Base-by-base conservation (phyloP, 2,797 vertebrate species). In the Acipenser transmontanus region DNA sequence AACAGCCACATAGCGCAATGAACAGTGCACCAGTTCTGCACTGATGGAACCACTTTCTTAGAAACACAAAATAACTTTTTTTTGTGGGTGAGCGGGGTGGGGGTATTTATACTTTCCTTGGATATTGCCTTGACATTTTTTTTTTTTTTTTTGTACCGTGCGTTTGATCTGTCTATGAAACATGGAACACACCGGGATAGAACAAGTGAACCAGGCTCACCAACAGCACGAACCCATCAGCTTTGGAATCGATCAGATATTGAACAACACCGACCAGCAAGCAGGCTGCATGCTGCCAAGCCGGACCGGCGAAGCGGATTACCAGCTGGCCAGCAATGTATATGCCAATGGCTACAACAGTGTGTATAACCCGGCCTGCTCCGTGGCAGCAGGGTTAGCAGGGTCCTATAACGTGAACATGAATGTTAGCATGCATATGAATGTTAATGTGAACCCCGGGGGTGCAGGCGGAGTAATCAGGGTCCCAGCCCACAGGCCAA, bases 191-290 rank as follows among this genome's bases (percentile, higher is more conserved):
- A 87, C 88, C 49, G 92, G 87, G 7, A 90, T 93, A 74, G 90
- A 91, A 75, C 88, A 92, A 73, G 90, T 89, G 79, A 88, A 80
- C 78, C 88, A 88, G 74, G 91, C 89, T 52, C 91, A 91, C 80
- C 87, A 87, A 79, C 88, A 81, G 67, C 85, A 92, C 70, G 93
- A 94, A 49, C 92, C 92, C 77, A 95, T 95, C 80, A 94, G 93
- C 80, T 98, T 97, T 76, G 95, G 95, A 67, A 98, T 98, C 75
- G 95, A 98, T 70, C 95, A 94, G 85, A 98, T 98, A 75, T 87
- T 98, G 61, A 94, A 95, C 80, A 93, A 89, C 76, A 87, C 91
- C 71, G 94, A 94, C 56, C 89, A 91, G 80, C 85, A 80, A 65
- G 90, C 83, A 69, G 84, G 91, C 71, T 89, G 90, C 76, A 85